Conservation (phyloP, 2,797 vertebrate species). For the Hemitrygon akajei region DNA sequence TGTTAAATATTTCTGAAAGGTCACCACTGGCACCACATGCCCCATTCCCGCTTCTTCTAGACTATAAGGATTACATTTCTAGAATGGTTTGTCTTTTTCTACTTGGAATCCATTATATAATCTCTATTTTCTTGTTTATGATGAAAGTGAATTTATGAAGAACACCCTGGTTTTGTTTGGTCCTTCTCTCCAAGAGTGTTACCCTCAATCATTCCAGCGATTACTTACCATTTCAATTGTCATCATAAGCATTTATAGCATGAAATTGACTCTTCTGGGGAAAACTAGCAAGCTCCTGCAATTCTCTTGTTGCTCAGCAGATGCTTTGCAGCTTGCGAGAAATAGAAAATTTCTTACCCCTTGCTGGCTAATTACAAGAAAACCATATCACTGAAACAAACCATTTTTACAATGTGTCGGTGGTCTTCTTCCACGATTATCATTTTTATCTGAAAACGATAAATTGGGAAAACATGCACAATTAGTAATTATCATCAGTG, state of each 20-base stretch:
- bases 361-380: neutral
- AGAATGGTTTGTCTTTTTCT: neutral
- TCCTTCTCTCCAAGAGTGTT: neutral
- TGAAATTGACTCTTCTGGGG: neutral
- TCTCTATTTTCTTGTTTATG: neutral
- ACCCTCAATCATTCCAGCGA: neutral
- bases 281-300: neutral
- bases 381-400: neutral
- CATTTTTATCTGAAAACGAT: too few relatives aligned
- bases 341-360: neutral
- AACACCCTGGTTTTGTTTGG: neutral
- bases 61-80: neutral
- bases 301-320: neutral
- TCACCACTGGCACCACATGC: neutral
- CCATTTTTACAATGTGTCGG: neutral
- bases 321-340: neutral
- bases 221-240: neutral
- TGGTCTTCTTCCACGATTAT: too few relatives aligned
- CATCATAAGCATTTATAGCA: neutral
- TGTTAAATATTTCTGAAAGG: neutral
- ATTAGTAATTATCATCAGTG: too few relatives aligned
- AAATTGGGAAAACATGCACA: too few relatives aligned
- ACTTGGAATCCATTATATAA: neutral
- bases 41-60: neutral
- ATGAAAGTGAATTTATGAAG: neutral